These are phyloP conservation scores for Tapirus indicus DNA, from an alignment of 2,797 vertebrate species.

Conservation along the genomic window DNA sequence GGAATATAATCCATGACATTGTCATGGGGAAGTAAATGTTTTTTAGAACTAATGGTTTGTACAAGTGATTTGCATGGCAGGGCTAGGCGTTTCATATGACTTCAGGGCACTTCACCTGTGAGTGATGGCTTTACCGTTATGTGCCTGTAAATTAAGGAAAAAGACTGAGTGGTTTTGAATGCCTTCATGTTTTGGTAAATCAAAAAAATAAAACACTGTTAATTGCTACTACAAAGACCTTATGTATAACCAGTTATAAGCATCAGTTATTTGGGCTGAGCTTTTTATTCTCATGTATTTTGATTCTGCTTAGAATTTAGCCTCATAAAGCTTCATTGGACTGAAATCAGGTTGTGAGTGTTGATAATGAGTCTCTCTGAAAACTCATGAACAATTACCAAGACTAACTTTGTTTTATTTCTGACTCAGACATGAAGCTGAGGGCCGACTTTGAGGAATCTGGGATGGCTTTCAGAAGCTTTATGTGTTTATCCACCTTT, in stretches of 20 bases:
- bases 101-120: slow-evolving; percentile 83
- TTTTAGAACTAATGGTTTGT: not conserved
- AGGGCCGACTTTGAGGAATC: slow-evolving; percentile 78
- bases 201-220: slow-evolving; percentile 79
- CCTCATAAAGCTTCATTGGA: slow-evolving; percentile 80
- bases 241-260: slow-evolving; percentile 65
- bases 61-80: not conserved
- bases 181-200: slow-evolving; percentile 80
- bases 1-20: not conserved
- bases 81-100: slow-evolving; percentile 82
- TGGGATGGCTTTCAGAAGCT: slow-evolving; percentile 79
- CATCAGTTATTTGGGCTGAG: slow-evolving; percentile 54
- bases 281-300: slow-evolving; percentile 78
- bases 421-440: slow-evolving; percentile 81
- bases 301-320: slow-evolving; percentile 72
- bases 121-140: slow-evolving; percentile 61
- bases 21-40: slow-evolving; percentile 57
- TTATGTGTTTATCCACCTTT: slow-evolving; percentile 79
- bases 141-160: slow-evolving; percentile 75
- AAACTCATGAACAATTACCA: slow-evolving; percentile 80
- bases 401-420: slow-evolving; percentile 82
- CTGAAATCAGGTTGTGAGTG: slow-evolving; percentile 62
- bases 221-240: slow-evolving; percentile 64
- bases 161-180: slow-evolving; percentile 75
- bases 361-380: slow-evolving; percentile 82